Percentiles rank a stretch among this genome's conserved stretches.
Conservation (phyloP, 2,113 vertebrate genomes). For the Orcinus orca region DNA sequence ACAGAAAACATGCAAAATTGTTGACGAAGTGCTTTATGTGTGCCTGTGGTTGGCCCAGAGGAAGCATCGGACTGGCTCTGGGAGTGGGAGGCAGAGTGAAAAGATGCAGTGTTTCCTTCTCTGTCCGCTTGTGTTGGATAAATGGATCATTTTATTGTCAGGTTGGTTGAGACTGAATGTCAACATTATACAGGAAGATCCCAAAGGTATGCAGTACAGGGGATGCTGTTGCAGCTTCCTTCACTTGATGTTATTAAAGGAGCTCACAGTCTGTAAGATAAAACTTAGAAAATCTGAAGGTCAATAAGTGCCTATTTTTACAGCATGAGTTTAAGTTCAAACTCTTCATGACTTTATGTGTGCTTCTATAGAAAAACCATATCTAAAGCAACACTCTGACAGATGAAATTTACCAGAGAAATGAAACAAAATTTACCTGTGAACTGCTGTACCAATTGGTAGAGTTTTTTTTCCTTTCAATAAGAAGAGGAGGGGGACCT, state of each 20-base stretch:
- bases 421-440: constrained; percentile 39
- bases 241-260: constrained; percentile 44
- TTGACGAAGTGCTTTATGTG: constrained; percentile 62
- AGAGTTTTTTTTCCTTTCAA: neutral
- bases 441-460: neutral
- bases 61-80: constrained; percentile 17
- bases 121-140: constrained; percentile 24
- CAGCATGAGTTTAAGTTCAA: constrained; percentile 54
- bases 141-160: constrained; percentile 67
- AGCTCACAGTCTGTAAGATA: constrained; percentile 54
- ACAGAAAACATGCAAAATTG: constrained; percentile 61
- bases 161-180: constrained; percentile 26
- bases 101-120: neutral
- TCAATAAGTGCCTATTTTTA: constrained; percentile 62
- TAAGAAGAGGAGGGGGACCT: neutral
- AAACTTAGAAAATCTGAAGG: constrained; percentile 68
- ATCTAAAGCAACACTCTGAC: constrained; percentile 55
- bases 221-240: constrained; percentile 6
- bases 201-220: neutral
- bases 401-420: constrained; percentile 63
- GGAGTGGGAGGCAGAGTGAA: constrained; percentile 6
- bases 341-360: constrained; percentile 58
- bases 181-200: constrained; percentile 38
- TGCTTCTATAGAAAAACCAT: constrained; percentile 51
- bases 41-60: constrained; percentile 49